These are phyloP conservation scores for Manacus vitellinus DNA, from an alignment of 2,113 vertebrate species.

Conservation along the genomic window DNA sequence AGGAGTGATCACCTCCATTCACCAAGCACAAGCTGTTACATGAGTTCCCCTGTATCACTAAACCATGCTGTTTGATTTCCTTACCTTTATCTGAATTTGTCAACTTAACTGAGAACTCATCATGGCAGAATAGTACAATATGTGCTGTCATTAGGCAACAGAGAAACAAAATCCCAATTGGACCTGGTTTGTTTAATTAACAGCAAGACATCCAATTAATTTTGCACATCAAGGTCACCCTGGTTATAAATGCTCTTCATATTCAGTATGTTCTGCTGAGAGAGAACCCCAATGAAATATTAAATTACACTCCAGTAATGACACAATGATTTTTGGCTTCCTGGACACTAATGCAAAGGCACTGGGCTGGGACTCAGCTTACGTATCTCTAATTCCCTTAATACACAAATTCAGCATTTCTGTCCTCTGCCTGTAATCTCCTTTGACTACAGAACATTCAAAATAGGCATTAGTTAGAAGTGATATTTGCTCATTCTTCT, in stretches of 20 bases:
- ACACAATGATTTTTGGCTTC: background rate
- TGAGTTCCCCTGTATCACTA: background rate
- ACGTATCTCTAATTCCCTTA: background rate
- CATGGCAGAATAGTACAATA: background rate
- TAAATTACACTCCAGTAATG: background rate
- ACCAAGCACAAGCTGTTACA: background rate
- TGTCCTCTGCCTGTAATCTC: background rate
- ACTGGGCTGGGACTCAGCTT: background rate
- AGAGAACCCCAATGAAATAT: background rate
- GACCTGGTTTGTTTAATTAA: background rate
- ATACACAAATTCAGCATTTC: background rate
- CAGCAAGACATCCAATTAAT: background rate
- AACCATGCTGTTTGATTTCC: background rate
- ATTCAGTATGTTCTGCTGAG: background rate
- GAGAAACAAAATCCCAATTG: background rate
- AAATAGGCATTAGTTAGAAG: background rate
- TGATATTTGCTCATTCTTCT: background rate
- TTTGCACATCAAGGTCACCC: background rate
- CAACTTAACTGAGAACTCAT: background rate
- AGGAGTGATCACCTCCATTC: background rate
- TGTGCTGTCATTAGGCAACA: background rate
- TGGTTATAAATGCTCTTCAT: background rate
- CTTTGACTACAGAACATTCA: background rate
- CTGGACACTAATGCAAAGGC: background rate
- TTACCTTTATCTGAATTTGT: background rate